Evolutionary conservation across 2,797 vertebrate species (phyloP), one percentile per base, ranked within the genome.

Genomic region (Coranthus polyacanthus): DNA sequence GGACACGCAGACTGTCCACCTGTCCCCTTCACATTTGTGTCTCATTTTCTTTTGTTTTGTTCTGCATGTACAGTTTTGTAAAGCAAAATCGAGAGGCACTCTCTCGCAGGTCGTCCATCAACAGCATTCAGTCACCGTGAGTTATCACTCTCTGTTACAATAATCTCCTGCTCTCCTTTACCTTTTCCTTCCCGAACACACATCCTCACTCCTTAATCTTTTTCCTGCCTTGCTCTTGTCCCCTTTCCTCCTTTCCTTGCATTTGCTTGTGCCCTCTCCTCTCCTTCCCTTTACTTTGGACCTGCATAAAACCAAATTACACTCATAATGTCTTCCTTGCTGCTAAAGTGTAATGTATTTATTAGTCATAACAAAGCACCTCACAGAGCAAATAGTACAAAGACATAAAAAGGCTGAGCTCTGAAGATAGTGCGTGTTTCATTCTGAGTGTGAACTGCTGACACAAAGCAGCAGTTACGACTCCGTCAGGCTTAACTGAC

Each of bases 21-120:
- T 84, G 84, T 67, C 78, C 83, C 85, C 83, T 62, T 59, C 71
- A 34, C 55, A 56, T 87, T 44, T 84, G 87, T 93, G 92, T 90
- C 89, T 94, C 90, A 94, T 94, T 88, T 90, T 89, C 75, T 90
- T 88, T 84, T 88, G 86, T 93, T 89, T 85, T 91, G 84, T 95
- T 93, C 95, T 95, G 97, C 96, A 97, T 96, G 96, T 95, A 95
- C 97, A 99, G 98, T 97, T 98, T 98, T 98, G 97, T 99, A 98
- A 98, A 97, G 96, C 97, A 97, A 96, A 96, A 96, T 95, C 96
- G 95, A 95, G 96, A 96, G 92, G 93, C 95, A 92, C 94, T 96
- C 88, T 98, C 97, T 95, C 97, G 96, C 96, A 98, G 97, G 95
- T 97, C 97, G 91, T 99, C 98, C 94, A 94, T 97, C 96, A 97